These are phyloP conservation scores for Muntiacus reevesi DNA, from an alignment of 2,113 vertebrate genomes.

Conservation along the genomic window DNA sequence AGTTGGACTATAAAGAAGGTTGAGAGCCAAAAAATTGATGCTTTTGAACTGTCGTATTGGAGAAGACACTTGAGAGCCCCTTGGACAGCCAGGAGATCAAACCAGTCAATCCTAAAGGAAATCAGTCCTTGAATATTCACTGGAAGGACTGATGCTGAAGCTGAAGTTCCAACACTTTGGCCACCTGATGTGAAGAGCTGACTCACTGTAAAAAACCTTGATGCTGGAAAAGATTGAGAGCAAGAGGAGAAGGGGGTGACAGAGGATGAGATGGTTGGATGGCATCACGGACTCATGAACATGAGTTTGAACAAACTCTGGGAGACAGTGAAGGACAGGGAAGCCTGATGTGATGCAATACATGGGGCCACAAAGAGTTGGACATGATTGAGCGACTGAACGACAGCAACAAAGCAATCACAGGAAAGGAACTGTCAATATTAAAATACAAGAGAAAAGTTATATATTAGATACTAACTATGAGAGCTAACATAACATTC, in stretches of 20 bases:
- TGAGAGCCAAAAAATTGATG: neutral
- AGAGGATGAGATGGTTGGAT: neutral
- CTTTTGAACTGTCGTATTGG: neutral
- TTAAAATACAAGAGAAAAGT: conserved; percentile 10
- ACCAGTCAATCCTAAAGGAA: neutral
- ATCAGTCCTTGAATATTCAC: neutral
- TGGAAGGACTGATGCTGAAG: neutral
- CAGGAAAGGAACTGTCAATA: conserved; percentile 78
- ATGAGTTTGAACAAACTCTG: neutral
- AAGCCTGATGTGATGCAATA: neutral
- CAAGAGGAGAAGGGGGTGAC: neutral
- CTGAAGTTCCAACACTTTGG: neutral
- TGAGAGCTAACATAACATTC: conserved; percentile 25
- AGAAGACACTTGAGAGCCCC: neutral
- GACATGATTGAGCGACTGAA: neutral
- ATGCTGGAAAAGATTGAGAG: neutral
- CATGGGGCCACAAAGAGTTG: neutral
- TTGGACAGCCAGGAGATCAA: neutral
- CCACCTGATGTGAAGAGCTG: neutral
- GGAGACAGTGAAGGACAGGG: neutral
- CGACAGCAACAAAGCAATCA: conserved; percentile 72
- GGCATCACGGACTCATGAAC: neutral
- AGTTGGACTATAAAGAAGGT: neutral
- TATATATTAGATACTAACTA: neutral
- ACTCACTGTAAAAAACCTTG: neutral